A percentile compares a stretch with the other conserved stretches of the same genome.
Evolutionary conservation across 1,140 invertebrate species (phyloP).

Genomic region (Manduca sexta): DNA sequence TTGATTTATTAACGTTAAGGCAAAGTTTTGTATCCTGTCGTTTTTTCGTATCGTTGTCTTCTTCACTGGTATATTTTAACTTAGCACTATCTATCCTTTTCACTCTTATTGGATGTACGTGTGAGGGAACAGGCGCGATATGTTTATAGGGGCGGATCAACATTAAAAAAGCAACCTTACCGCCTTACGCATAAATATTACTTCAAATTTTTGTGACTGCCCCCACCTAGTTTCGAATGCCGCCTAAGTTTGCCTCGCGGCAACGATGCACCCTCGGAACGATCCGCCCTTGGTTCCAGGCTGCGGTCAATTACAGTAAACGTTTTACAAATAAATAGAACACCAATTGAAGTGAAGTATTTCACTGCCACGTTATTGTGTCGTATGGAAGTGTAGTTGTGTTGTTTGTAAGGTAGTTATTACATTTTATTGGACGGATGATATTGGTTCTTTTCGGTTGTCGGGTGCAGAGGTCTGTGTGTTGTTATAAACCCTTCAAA

Average conservation of each 20-base stretch:
- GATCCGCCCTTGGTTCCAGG: no score
- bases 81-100: not conserved
- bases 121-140: not conserved
- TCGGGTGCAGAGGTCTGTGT: no score
- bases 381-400: not conserved
- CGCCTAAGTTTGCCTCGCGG: no score
- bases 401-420: no score
- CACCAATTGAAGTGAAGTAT: slow-evolving; percentile 24
- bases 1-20: slow-evolving; percentile 20
- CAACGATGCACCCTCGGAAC: no score
- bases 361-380: slow-evolving; percentile 25
- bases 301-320: slow-evolving; percentile 10
- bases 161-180: no score
- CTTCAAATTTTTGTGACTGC: no score
- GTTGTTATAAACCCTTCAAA: no score
- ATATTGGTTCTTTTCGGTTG: no score
- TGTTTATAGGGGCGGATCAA: not conserved
- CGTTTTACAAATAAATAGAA: slow-evolving; percentile 9
- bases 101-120: no score
- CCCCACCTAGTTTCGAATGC: no score
- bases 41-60: not conserved
- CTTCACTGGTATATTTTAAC: not conserved
- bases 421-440: not conserved
- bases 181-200: no score
- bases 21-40: slow-evolving; percentile 15